Evolutionary conservation across 2,113 vertebrate species (phyloP).

Genomic region (Psittacula cyanocephala): DNA sequence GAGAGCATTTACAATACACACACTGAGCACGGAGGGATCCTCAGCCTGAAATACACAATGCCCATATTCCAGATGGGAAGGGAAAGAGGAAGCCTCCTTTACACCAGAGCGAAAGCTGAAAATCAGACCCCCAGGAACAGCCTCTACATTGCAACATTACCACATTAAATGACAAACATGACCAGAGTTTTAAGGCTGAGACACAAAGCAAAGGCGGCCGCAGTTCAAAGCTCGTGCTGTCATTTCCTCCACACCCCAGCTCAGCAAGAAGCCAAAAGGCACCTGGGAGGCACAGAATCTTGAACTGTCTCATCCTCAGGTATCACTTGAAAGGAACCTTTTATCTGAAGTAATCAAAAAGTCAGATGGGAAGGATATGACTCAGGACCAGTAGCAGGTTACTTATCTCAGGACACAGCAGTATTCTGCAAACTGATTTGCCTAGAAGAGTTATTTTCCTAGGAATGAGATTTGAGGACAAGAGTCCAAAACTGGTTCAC

Average conservation of each 20-base stretch:
- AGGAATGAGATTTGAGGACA: background rate
- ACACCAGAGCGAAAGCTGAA: background rate
- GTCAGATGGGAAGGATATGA: background rate
- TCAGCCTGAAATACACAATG: background rate
- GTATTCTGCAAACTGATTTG: background rate
- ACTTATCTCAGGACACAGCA: conserved; percentile 1
- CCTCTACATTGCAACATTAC: background rate
- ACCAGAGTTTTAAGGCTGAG: background rate
- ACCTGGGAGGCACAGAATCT: conserved; percentile 21
- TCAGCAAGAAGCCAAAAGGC: conserved; percentile 13
- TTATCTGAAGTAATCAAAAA: background rate
- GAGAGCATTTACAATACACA: background rate
- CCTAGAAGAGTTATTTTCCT: background rate
- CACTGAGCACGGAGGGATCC: background rate
- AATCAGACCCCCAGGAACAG: background rate
- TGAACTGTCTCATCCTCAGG: background rate
- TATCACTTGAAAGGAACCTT: background rate
- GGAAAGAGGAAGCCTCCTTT: background rate
- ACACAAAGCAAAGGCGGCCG: background rate
- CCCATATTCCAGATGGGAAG: background rate
- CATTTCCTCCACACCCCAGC: background rate
- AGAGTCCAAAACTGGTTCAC: background rate
- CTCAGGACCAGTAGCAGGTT: background rate
- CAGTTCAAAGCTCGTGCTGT: conserved; percentile 9
- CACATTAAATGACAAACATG: background rate